These are phyloP conservation scores for Cryptotermes secundus DNA, from an alignment of 1,140 invertebrate genomes.

Conservation along the genomic window DNA sequence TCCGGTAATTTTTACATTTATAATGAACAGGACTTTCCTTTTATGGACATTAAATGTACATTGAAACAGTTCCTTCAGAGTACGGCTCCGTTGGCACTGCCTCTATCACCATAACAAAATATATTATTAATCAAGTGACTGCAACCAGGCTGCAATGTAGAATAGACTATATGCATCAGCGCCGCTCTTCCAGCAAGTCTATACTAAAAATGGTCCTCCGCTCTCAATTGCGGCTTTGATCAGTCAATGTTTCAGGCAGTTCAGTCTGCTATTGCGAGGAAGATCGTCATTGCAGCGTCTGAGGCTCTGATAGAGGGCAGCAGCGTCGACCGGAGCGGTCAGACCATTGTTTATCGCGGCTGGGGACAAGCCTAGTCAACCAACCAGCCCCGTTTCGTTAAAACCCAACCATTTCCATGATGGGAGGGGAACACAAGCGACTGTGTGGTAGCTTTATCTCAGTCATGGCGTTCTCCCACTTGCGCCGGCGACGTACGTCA, in stretches of 20 bases:
- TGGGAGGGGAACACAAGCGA: slow-evolving; percentile 23
- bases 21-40: no score
- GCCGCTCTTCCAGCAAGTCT: not conserved
- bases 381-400: slow-evolving; percentile 33
- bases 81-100: no score
- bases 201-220: not conserved
- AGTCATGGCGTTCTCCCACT: slow-evolving; percentile 8
- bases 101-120: not conserved
- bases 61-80: no score
- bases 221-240: slow-evolving; percentile 3
- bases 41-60: no score
- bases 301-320: slow-evolving; percentile 3
- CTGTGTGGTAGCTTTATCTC: slow-evolving; percentile 23
- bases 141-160: not conserved
- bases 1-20: no score
- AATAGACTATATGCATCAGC: not conserved
- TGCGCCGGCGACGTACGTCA: slow-evolving; percentile 35
- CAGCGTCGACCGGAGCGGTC: not conserved
- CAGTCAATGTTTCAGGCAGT: not conserved
- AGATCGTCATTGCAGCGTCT: not conserved
- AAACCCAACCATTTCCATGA: slow-evolving; percentile 34
- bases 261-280: not conserved
- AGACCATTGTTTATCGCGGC: slow-evolving; percentile 15
- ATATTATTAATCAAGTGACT: not conserved
- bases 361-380: slow-evolving; percentile 20